Evolutionary conservation across 2,888 invertebrate genomes (phyloP).

Genomic region (Xestia sexstrigata): DNA sequence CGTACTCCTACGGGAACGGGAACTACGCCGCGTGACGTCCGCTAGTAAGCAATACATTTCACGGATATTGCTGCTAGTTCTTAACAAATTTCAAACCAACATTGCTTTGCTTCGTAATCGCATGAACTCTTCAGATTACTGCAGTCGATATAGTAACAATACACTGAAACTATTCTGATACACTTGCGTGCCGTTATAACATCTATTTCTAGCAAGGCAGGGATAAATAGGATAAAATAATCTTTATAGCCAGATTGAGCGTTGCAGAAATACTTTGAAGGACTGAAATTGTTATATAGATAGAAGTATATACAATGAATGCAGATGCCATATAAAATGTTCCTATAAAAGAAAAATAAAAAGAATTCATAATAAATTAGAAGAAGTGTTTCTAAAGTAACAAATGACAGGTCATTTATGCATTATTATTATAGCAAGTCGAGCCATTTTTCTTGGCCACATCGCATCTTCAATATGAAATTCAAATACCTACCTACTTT

Average conservation of each 20-base stretch:
- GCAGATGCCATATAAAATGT: constrained; percentile 1
- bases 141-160: constrained; percentile 44
- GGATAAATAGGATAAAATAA: constrained; percentile 38
- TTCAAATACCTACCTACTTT: background rate
- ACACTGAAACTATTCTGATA: constrained; percentile 40
- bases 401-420: constrained; percentile 14
- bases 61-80: constrained; percentile 37
- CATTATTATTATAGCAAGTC: constrained; percentile 17
- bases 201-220: constrained; percentile 36
- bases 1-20: too few relatives aligned
- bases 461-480: constrained; percentile 17
- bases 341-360: background rate
- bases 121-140: constrained; percentile 44
- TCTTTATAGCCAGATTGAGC: constrained; percentile 30
- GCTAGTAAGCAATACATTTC: constrained; percentile 40
- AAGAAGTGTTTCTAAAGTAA: constrained; percentile 6
- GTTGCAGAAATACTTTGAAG: constrained; percentile 24
- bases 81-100: constrained; percentile 6
- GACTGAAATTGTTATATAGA: constrained; percentile 10
- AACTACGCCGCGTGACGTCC: too few relatives aligned
- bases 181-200: constrained; percentile 34
- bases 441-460: constrained; percentile 32
- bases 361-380: background rate
- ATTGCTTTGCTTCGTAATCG: constrained; percentile 11
- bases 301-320: constrained; percentile 4